phyloP scores from a whole-genome alignment of 2,888 invertebrate species.

The Strigamia transsilvanica region DNA sequence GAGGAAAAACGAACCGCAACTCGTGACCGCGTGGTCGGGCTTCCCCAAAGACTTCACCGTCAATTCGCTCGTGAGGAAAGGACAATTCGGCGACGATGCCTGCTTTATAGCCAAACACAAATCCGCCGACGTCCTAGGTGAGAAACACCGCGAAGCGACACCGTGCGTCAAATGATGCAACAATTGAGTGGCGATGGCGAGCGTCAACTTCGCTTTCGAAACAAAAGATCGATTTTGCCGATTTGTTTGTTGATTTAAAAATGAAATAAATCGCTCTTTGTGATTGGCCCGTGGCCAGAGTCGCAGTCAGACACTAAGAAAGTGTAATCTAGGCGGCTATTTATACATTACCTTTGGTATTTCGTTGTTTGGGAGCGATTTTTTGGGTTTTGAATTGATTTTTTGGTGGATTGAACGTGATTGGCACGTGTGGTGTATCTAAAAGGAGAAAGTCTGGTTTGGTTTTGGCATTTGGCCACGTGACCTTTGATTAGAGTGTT shows the following conservation, averaged over 20 bases:
- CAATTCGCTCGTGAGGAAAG: conserved; percentile 65
- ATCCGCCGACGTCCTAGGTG: conserved; percentile 92
- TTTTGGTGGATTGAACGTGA: background rate
- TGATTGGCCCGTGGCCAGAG: background rate
- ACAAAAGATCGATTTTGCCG: no score
- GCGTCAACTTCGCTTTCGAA: no score
- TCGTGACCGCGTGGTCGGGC: conserved; percentile 74
- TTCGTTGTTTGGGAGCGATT: background rate
- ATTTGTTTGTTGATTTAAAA: no score
- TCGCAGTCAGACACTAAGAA: no score
- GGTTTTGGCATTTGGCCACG: background rate
- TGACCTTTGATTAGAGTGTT: background rate
- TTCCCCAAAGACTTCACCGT: conserved; percentile 60
- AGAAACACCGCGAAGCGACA: background rate
- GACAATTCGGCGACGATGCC: conserved; percentile 97
- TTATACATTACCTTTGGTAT: background rate
- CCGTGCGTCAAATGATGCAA: no score
- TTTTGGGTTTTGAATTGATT: no score
- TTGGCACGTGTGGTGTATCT: background rate
- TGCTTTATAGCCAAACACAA: conserved; percentile 84
- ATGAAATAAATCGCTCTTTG: no score
- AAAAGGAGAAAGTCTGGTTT: background rate
- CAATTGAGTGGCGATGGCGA: no score
- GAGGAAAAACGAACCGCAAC: conserved; percentile 71
- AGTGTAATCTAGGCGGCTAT: no score